A percentile compares a stretch with the other conserved stretches of the same genome.
These are phyloP conservation scores for Elmis aenea DNA, from an alignment of 2,888 invertebrate species.

Conservation along the genomic window DNA sequence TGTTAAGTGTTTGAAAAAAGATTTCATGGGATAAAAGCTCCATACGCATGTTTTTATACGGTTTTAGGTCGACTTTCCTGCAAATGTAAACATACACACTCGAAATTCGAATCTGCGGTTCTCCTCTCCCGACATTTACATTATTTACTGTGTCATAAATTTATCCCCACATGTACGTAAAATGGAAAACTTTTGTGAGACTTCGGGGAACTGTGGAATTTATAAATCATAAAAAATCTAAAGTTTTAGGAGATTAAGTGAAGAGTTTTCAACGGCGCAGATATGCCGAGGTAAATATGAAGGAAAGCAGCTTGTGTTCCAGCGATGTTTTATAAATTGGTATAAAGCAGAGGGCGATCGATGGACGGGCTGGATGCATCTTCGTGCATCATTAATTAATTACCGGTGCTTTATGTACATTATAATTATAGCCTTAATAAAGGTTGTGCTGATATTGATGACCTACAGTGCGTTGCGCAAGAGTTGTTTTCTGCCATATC, in stretches of 20 bases:
- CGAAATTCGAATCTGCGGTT: slow-evolving; percentile 23
- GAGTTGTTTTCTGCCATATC: too few species aligned
- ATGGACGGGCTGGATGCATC: too few species aligned
- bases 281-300: background rate
- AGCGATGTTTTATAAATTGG: too few species aligned
- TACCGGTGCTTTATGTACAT: too few species aligned
- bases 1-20: too few species aligned
- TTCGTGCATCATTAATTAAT: too few species aligned
- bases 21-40: too few species aligned
- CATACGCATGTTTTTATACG: slow-evolving; percentile 24
- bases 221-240: slow-evolving; percentile 37
- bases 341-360: too few species aligned
- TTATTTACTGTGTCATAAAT: slow-evolving; percentile 41
- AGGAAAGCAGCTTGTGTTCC: too few species aligned
- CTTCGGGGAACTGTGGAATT: slow-evolving; percentile 33
- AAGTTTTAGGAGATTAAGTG: slow-evolving; percentile 16
- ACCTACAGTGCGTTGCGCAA: too few species aligned
- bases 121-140: slow-evolving; percentile 30
- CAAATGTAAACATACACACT: slow-evolving; percentile 27
- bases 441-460: too few species aligned
- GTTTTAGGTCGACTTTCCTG: slow-evolving; percentile 21
- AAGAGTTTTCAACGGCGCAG: slow-evolving; percentile 15
- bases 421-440: too few species aligned
- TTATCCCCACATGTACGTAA: slow-evolving; percentile 37
- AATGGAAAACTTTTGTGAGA: slow-evolving; percentile 36